Percentiles rank a stretch among this genome's conserved stretches.
Conservation (phyloP, 2,797 vertebrate species). For the Arnoldichthys spilopterus region DNA sequence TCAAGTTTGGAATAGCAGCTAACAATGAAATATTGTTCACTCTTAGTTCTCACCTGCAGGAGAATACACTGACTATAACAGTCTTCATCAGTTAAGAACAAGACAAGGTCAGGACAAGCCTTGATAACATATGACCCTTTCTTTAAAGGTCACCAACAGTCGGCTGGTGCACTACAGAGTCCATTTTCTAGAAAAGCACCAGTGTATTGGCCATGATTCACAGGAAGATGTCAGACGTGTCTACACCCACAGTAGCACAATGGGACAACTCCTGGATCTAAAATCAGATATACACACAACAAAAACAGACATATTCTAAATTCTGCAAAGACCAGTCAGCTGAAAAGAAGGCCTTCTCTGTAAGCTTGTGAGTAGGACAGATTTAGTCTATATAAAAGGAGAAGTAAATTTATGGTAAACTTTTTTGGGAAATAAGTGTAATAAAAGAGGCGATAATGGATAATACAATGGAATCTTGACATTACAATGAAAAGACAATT, state of each 20-base stretch:
- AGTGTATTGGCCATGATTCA: slow-evolving; percentile 42
- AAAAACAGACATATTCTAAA: not conserved
- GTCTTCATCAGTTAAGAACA: slow-evolving; percentile 14
- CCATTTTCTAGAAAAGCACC: not conserved
- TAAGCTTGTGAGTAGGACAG: not conserved
- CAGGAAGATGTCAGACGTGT: slow-evolving; percentile 12
- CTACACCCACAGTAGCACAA: not conserved
- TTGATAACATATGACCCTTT: slow-evolving; percentile 24
- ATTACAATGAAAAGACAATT: no score
- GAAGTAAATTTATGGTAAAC: no score
- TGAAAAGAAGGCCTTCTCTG: no score
- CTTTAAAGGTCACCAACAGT: slow-evolving; percentile 25
- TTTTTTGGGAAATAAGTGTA: no score
- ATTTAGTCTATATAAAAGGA: no score
- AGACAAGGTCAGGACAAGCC: slow-evolving; percentile 15
- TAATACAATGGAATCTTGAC: no score
- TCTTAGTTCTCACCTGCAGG: not conserved
- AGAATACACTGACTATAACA: slow-evolving; percentile 6
- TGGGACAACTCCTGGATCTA: not conserved
- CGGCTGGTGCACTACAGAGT: not conserved
- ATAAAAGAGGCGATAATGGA: no score
- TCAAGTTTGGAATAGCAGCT: not conserved
- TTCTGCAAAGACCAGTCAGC: not conserved
- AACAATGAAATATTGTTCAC: not conserved
- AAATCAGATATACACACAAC: not conserved